A percentile compares a stretch with the other conserved stretches of the same genome.
These are phyloP conservation scores for Thaleichthys pacificus DNA, from an alignment of 2,797 vertebrate species.

Conservation along the genomic window DNA sequence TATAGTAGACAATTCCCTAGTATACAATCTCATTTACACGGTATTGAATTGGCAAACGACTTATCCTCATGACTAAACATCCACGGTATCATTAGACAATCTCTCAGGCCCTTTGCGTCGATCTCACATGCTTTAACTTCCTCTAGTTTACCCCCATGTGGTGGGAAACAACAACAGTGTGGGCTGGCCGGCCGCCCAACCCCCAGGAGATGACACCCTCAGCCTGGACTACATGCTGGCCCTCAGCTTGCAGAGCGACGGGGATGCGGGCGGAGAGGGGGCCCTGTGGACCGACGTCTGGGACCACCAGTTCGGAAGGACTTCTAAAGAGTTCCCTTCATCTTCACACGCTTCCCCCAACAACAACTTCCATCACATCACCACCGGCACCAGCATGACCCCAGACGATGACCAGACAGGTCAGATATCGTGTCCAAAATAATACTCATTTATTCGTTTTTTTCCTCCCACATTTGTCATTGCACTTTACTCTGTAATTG, in stretches of 20 bases:
- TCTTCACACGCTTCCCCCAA: constrained; percentile 42
- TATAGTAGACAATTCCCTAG: too few species aligned
- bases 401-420: constrained; percentile 60
- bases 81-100: neutral
- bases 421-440: constrained; percentile 12
- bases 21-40: neutral
- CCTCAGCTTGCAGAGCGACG: constrained; percentile 84
- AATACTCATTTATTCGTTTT: neutral
- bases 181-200: constrained; percentile 44
- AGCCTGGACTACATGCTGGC: constrained; percentile 88
- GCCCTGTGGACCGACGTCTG: constrained; percentile 74
- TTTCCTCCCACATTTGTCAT: neutral
- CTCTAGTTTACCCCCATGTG: constrained; percentile 66
- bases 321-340: constrained; percentile 35
- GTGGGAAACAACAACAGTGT: constrained; percentile 54
- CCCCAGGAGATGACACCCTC: constrained; percentile 72
- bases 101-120: neutral
- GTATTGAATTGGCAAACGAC: neutral
- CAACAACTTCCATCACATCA: constrained; percentile 63
- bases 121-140: neutral
- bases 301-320: constrained; percentile 65
- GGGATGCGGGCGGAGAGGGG: constrained; percentile 57
- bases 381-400: constrained; percentile 38
- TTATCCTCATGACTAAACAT: neutral
- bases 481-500: neutral